These are phyloP conservation scores for Helicorthomorpha holstii DNA, from an alignment of 1,140 invertebrate species.

Conservation along the genomic window DNA sequence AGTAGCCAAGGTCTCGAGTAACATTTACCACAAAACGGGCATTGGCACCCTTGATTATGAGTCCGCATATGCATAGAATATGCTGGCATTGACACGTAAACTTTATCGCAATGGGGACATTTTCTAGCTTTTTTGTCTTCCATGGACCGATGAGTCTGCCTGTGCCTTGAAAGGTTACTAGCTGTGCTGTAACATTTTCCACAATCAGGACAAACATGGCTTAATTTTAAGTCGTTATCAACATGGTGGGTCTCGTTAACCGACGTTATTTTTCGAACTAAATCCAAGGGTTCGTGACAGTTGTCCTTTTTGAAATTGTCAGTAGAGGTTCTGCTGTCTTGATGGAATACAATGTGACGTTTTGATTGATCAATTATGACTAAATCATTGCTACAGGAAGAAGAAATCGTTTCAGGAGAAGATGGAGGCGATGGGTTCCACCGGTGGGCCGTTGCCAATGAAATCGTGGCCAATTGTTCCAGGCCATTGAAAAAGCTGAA, in stretches of 20 bases:
- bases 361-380: too few relatives aligned
- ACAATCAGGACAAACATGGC: constrained; percentile 64
- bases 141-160: constrained; percentile 74
- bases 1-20: constrained; percentile 88
- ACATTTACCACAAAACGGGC: constrained; percentile 72
- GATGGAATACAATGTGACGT: too few relatives aligned
- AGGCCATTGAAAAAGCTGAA: too few relatives aligned
- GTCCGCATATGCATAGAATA: constrained; percentile 92
- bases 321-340: background rate
- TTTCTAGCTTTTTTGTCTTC: constrained; percentile 61
- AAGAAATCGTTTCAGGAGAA: background rate
- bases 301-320: background rate
- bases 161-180: constrained; percentile 76
- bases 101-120: constrained; percentile 80
- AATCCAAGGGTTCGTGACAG: too few relatives aligned
- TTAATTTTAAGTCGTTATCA: constrained; percentile 26
- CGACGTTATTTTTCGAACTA: too few relatives aligned
- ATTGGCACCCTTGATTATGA: constrained; percentile 78
- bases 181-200: constrained; percentile 76
- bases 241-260: too few relatives aligned
- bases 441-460: background rate
- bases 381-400: background rate
- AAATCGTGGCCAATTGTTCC: constrained; percentile 7
- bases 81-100: constrained; percentile 88
- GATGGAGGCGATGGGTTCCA: background rate